Evolutionary conservation across 2,797 vertebrate genomes (phyloP).

Genomic region (Sarcophilus harrisii): DNA sequence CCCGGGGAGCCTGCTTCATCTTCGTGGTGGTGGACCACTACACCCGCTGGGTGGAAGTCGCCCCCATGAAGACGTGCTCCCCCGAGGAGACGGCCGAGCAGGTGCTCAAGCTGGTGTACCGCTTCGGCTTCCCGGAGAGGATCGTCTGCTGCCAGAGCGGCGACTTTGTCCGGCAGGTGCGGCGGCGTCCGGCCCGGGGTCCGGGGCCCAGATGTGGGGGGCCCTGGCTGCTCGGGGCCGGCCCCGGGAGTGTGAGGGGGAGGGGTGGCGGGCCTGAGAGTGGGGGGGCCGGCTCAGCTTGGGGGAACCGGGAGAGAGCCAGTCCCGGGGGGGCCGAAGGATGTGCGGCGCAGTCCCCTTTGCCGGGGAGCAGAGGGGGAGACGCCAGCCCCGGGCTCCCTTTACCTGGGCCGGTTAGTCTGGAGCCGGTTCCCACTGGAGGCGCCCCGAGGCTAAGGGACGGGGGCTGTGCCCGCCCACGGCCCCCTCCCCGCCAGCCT

Average conservation of each 20-base stretch:
- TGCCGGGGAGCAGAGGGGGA: not conserved
- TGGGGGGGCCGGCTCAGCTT: not conserved
- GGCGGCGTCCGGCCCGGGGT: no score
- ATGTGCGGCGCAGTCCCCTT: no score
- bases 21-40: not conserved
- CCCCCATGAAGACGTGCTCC: not conserved
- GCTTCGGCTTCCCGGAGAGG: not conserved
- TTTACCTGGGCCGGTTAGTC: not conserved
- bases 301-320: not conserved
- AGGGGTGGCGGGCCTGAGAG: not conserved
- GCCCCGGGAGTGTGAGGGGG: not conserved
- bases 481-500: no score
- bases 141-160: not conserved
- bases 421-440: not conserved
- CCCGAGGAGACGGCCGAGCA: not conserved
- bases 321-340: not conserved
- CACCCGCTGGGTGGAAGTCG: not conserved
- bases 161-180: not conserved
- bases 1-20: not conserved
- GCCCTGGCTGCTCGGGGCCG: no score
- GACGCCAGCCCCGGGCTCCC: not conserved
- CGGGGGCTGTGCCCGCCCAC: no score
- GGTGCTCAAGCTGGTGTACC: not conserved
- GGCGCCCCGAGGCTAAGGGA: not conserved
- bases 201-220: fast-evolving